These are phyloP conservation scores for Scopus umbretta DNA, from an alignment of 2,113 vertebrate species.

Conservation along the genomic window DNA sequence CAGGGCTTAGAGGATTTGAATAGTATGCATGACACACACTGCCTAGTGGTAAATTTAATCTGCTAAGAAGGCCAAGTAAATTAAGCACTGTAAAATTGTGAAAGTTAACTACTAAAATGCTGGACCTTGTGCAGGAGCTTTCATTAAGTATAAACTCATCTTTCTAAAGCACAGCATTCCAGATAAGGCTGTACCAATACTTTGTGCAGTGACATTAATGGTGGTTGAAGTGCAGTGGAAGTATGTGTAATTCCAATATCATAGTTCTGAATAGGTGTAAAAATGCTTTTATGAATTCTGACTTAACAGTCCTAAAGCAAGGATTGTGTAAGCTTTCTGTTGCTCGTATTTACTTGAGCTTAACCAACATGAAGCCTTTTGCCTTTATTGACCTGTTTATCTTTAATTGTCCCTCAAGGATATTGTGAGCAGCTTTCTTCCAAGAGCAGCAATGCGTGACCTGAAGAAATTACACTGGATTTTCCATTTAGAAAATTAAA, in stretches of 20 bases:
- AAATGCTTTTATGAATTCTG: not conserved
- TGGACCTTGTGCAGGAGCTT: not conserved
- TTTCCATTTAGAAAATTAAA: not conserved
- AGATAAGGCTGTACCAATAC: not conserved
- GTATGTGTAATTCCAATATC: not conserved
- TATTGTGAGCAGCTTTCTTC: not conserved
- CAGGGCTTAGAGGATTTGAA: not conserved
- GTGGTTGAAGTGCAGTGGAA: not conserved
- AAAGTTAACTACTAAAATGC: not conserved
- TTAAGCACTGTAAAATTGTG: not conserved
- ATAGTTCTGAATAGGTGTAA: not conserved
- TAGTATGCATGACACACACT: not conserved
- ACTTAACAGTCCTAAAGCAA: not conserved
- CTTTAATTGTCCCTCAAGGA: constrained; percentile 24
- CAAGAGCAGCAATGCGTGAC: not conserved
- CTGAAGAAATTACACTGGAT: not conserved
- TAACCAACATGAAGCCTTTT: not conserved
- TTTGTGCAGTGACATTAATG: not conserved
- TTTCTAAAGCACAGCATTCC: not conserved
- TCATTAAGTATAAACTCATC: not conserved
- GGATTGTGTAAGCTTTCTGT: not conserved
- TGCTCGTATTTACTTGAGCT: not conserved
- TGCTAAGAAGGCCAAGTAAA: not conserved
- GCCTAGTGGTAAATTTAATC: not conserved
- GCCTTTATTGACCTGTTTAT: constrained; percentile 48